A percentile compares a stretch with the other conserved stretches of the same genome.
Evolutionary conservation across 2,113 vertebrate species (phyloP).

Genomic region (Triplophysa siluroides): DNA sequence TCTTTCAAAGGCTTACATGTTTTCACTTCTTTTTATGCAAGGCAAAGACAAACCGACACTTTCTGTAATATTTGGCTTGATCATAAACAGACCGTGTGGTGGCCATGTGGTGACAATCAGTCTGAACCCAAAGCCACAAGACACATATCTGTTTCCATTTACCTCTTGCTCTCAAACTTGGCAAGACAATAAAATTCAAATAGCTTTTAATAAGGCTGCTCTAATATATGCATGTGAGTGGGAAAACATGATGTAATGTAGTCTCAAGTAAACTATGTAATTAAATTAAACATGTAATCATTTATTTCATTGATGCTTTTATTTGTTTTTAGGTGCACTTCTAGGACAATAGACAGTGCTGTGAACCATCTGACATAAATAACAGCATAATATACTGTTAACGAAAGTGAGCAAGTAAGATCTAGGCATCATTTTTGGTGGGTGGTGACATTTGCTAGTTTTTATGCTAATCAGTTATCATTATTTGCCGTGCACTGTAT

Average conservation of each 20-base stretch:
- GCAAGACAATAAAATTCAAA: background rate
- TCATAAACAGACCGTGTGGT: background rate
- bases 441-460: constrained; percentile 33
- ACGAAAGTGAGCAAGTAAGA: background rate
- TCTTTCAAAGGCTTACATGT: background rate
- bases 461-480: constrained; percentile 52
- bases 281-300: background rate
- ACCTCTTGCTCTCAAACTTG: background rate
- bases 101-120: background rate
- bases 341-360: background rate
- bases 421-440: constrained; percentile 3
- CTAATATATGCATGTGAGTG: background rate
- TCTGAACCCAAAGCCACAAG: background rate
- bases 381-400: background rate
- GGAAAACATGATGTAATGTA: background rate
- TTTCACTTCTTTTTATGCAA: background rate
- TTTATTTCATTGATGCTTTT: too few relatives aligned
- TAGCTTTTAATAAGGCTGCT: background rate
- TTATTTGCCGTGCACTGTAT: constrained; percentile 25
- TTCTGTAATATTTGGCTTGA: background rate
- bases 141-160: constrained; percentile 6
- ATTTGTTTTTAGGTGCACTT: background rate
- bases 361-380: too few relatives aligned
- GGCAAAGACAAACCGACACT: background rate
- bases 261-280: background rate